Evolutionary conservation across 2,797 vertebrate species (phyloP).

Genomic region (Glossophaga mutica): DNA sequence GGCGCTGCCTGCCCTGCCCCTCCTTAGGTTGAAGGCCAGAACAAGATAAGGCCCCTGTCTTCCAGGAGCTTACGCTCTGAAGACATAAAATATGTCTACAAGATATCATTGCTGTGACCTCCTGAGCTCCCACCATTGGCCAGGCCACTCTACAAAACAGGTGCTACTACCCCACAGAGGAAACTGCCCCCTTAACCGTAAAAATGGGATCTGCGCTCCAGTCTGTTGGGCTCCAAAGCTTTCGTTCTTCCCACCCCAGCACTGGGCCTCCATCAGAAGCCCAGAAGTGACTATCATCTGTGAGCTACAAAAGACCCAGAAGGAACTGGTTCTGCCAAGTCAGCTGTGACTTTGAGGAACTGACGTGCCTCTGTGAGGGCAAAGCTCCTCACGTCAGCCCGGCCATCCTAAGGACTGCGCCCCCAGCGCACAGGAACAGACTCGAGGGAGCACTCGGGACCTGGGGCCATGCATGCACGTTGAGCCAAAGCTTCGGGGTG

Average conservation of each 20-base stretch:
- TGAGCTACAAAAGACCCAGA: neutral
- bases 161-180: neutral
- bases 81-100: neutral
- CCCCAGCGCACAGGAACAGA: neutral
- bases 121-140: neutral
- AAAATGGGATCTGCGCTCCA: neutral
- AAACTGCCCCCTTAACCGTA: neutral
- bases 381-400: neutral
- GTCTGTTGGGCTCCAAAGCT: neutral
- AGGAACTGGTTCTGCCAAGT: neutral
- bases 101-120: neutral
- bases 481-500: neutral
- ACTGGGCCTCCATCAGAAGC: neutral
- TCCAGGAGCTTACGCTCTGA: neutral
- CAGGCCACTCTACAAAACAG: neutral
- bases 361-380: neutral
- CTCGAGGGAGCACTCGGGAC: fast-evolving
- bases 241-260: neutral
- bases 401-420: neutral
- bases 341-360: neutral
- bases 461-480: fast-evolving
- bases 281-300: neutral
- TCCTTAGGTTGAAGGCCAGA: neutral
- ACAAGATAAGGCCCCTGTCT: neutral
- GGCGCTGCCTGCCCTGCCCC: neutral